Percentiles rank a stretch among this genome's conserved stretches.
These are phyloP conservation scores for Geophilus truncorum DNA, from an alignment of 2,888 invertebrate species.

Conservation along the genomic window DNA sequence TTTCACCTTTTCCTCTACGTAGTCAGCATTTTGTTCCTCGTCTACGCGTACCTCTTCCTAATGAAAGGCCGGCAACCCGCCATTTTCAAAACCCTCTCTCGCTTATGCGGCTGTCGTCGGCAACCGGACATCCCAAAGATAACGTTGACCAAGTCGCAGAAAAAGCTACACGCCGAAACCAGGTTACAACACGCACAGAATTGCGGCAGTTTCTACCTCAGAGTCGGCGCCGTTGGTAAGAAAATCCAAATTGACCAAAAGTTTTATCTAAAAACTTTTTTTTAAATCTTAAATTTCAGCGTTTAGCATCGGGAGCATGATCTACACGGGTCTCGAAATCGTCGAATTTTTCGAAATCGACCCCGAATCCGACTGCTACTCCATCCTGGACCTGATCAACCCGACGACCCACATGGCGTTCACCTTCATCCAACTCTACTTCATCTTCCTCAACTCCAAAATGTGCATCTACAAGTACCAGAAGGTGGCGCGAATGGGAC, in stretches of 20 bases:
- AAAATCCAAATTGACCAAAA: conserved; percentile 39
- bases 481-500: conserved; percentile 79
- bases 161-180: neutral
- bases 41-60: conserved; percentile 39
- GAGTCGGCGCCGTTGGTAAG: conserved; percentile 84
- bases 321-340: conserved; percentile 48
- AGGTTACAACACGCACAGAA: neutral
- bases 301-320: conserved; percentile 50
- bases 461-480: conserved; percentile 63
- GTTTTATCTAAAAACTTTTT: neutral
- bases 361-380: conserved; percentile 43
- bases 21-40: conserved; percentile 42
- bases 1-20: conserved; percentile 43
- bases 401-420: conserved; percentile 46
- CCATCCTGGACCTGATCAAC: conserved; percentile 43
- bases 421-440: conserved; percentile 50
- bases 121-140: neutral
- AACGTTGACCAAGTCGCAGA: neutral
- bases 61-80: neutral
- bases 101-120: neutral
- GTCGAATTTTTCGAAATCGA: conserved; percentile 47
- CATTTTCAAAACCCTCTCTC: neutral
- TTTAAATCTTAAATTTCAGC: conserved; percentile 41
- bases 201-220: conserved; percentile 54
- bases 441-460: conserved; percentile 50